Evolutionary conservation across 2,113 vertebrate genomes (phyloP).

Genomic region (Rhea americana): DNA sequence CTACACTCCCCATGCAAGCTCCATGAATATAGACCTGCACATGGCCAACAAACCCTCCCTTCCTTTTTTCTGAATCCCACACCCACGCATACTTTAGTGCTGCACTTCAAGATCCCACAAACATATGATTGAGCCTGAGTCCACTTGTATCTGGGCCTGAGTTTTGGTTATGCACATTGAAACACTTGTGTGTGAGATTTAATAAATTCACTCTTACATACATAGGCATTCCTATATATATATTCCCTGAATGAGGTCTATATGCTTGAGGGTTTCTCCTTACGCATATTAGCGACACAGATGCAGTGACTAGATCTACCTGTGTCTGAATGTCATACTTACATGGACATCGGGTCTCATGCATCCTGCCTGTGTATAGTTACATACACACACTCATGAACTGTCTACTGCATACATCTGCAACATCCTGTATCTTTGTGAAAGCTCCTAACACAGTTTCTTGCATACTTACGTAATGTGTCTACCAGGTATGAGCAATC

Average conservation of each 20-base stretch:
- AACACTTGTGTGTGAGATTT: background rate
- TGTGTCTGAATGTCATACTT: background rate
- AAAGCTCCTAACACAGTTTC: background rate
- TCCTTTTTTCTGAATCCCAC: background rate
- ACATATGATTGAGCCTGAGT: background rate
- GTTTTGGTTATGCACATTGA: background rate
- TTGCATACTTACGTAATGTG: background rate
- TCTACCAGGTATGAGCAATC: background rate
- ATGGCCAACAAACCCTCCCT: background rate
- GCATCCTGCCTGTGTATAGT: background rate
- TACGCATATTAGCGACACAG: fast-evolving
- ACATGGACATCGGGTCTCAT: background rate
- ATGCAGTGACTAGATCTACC: background rate
- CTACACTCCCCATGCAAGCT: background rate
- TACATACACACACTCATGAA: background rate
- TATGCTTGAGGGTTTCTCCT: background rate
- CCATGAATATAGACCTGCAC: background rate
- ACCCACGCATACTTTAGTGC: fast-evolving
- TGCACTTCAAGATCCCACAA: background rate
- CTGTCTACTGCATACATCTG: background rate
- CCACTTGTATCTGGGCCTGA: background rate
- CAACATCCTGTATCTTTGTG: fast-evolving
- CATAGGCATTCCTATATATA: background rate
- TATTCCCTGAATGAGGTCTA: background rate
- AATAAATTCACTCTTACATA: background rate